Base-by-base conservation (phyloP, 2,113 vertebrate species). In the Atrichornis clamosus region DNA sequence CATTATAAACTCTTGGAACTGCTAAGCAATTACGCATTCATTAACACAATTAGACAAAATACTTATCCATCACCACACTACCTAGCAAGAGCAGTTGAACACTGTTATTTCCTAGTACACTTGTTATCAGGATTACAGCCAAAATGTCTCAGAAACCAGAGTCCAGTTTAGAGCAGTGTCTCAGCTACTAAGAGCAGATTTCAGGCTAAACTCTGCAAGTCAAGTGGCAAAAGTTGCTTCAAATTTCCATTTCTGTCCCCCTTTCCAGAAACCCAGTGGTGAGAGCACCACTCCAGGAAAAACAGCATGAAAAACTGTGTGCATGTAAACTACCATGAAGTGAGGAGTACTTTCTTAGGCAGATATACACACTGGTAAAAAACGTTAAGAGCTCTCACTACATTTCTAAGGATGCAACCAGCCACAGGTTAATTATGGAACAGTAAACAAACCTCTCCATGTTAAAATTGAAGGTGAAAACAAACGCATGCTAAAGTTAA, bases 251-350 rank as follows among this genome's bases (percentile, higher is more conserved):
- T 91, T 68, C 53, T 46, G 17, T 4, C 8, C 7, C 3, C 30
- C 13, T 53, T 65, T 82, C 21, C 59, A 62, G 35, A 93, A 76
- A 62, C 17, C 3, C 26, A 26, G 21, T 5, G 5, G 11, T 41
- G 4, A 84, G n/a, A 50, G 18, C 23, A 72, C 11, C 42, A 52
- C 22, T 67, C 5, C 14, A 47, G 30, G 7, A 75, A 39, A 8
- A 60, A 21, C 0, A 67, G 30, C 1, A 1, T 30, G 17, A 44
- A 94, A 79, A 83, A 30, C 8, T 24, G 19, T 17, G 17, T 30
- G 32, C 20, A 33, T 10, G 6, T n/a, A 44, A 65, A 73, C 3
- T 4, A 42, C 1, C 1, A 1, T 32, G 44, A 32, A 64, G 33
- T 5, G 32, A 76, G 41, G 18, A 62, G 9, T 22, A n/a, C 30